Evolutionary conservation across 2,888 invertebrate species (phyloP).

Genomic region (Drosophila pseudotalamancana): DNA sequence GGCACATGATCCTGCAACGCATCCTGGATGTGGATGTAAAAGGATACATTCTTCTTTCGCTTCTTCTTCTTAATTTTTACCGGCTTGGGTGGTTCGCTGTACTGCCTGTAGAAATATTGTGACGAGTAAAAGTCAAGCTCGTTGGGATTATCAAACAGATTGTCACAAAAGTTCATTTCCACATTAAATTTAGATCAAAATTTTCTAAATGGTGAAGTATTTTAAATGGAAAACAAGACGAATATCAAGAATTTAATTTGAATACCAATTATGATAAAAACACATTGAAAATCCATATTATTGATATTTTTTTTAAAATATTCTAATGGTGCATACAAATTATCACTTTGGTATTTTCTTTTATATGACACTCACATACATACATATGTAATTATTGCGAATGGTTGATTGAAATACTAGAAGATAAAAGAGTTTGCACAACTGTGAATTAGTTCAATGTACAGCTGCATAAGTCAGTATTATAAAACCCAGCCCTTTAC

Average conservation of each 20-base stretch:
- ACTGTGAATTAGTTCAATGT: neutral
- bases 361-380: too few species aligned
- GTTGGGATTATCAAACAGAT: neutral
- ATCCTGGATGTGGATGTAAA: conserved; percentile 27
- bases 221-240: neutral
- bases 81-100: neutral
- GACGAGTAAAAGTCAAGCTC: neutral
- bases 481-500: neutral
- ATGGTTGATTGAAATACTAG: neutral
- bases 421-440: neutral
- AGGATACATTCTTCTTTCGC: conserved; percentile 2
- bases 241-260: neutral
- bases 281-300: too few species aligned
- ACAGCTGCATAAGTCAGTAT: neutral
- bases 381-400: too few species aligned
- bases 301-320: too few species aligned
- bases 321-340: too few species aligned
- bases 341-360: too few species aligned
- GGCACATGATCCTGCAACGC: conserved; percentile 19
- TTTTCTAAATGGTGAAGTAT: neutral
- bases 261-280: neutral
- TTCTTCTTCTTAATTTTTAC: too few species aligned
- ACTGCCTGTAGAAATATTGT: neutral
- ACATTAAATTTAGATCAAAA: conserved; percentile 25
- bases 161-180: conserved; percentile 11